Percentiles rank a stretch among this genome's conserved stretches.
These are phyloP conservation scores for Brachyistius frenatus DNA, from an alignment of 2,113 vertebrate genomes.

Conservation along the genomic window DNA sequence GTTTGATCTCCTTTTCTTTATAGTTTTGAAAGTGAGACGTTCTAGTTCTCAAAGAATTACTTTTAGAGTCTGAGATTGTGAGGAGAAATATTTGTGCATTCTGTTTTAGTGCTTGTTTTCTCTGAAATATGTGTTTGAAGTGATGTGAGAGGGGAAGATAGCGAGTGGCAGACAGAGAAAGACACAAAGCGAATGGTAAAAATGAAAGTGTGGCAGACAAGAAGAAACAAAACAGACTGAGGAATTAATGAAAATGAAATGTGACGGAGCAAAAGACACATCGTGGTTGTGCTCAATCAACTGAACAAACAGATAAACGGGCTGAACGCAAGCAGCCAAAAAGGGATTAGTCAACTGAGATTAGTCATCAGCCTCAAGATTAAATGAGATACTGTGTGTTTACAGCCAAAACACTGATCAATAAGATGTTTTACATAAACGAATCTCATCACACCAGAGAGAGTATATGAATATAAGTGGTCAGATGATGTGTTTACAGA, in stretches of 20 bases:
- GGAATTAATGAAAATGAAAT: slow-evolving; percentile 53
- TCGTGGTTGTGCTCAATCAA: slow-evolving; percentile 16
- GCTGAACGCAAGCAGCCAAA: slow-evolving; percentile 19
- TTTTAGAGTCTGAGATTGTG: background rate
- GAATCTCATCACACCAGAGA: too few species aligned
- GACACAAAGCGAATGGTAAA: slow-evolving; percentile 14
- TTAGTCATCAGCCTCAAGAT: slow-evolving; percentile 10
- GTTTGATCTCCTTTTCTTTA: slow-evolving; percentile 15
- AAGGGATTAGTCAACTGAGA: slow-evolving; percentile 27
- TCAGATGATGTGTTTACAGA: too few species aligned
- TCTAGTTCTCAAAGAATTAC: slow-evolving; percentile 9
- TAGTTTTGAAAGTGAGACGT: slow-evolving; percentile 22
- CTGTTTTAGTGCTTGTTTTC: slow-evolving; percentile 22
- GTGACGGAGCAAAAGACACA: slow-evolving; percentile 32
- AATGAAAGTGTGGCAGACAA: slow-evolving; percentile 29
- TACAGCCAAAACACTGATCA: background rate
- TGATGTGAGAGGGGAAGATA: slow-evolving; percentile 20
- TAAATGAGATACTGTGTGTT: slow-evolving; percentile 22
- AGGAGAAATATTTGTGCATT: slow-evolving; percentile 41
- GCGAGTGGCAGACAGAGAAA: slow-evolving; percentile 27
- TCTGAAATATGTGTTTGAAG: slow-evolving; percentile 29
- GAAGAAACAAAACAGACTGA: slow-evolving; percentile 22
- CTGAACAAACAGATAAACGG: slow-evolving; percentile 42
- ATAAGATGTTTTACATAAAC: too few species aligned
- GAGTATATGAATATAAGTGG: too few species aligned